Conservation (phyloP, 2,888 invertebrate species). For the Thymelicus lineola region DNA sequence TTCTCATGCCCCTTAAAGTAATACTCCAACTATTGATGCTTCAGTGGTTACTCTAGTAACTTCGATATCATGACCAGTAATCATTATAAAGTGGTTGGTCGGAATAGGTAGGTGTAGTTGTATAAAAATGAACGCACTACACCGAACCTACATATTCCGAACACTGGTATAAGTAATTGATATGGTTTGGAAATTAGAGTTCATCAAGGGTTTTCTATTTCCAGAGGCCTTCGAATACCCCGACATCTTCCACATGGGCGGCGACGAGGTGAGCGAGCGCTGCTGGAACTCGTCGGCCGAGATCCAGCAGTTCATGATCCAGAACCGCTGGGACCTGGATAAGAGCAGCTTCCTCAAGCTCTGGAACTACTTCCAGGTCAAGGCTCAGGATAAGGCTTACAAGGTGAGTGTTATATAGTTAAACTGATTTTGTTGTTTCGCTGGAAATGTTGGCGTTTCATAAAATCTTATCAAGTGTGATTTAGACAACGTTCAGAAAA, state of each 20-base stretch:
- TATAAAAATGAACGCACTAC: too few species aligned
- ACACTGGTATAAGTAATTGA: too few species aligned
- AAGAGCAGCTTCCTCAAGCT: slow-evolving; percentile 87
- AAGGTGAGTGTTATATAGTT: slow-evolving; percentile 58
- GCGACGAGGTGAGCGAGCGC: slow-evolving; percentile 89
- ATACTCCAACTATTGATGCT: too few species aligned
- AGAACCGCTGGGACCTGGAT: slow-evolving; percentile 86
- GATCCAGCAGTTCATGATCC: slow-evolving; percentile 89
- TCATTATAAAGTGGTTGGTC: too few species aligned
- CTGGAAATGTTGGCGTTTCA: background rate
- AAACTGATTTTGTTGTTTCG: background rate
- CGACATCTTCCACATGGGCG: slow-evolving; percentile 95
- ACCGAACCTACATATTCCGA: too few species aligned
- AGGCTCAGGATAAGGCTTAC: slow-evolving; percentile 85
- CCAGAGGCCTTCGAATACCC: slow-evolving; percentile 86
- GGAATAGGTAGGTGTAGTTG: too few species aligned
- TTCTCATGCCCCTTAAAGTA: too few species aligned
- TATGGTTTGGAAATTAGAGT: too few species aligned
- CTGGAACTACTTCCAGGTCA: slow-evolving; percentile 91
- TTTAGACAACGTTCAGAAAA: too few species aligned
- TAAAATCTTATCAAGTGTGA: too few species aligned
- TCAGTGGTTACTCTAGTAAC: too few species aligned
- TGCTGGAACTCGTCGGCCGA: slow-evolving; percentile 92
- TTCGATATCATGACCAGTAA: too few species aligned
- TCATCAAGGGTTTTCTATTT: slow-evolving; percentile 31